Base-by-base conservation (phyloP, 2,888 invertebrate species). In the Chrysotoxum bicinctum region DNA sequence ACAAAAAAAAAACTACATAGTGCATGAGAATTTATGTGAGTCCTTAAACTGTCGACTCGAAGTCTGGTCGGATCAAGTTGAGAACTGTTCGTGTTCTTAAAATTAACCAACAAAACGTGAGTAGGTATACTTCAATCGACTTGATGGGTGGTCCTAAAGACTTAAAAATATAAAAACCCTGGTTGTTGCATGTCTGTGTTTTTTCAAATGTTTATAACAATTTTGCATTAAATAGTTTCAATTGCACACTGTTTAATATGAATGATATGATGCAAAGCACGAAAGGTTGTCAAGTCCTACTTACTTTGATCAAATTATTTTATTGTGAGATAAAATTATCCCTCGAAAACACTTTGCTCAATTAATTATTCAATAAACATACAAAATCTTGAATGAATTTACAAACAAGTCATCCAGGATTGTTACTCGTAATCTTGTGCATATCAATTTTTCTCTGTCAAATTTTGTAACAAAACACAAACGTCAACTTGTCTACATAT, bases 361-460 rank as follows among this genome's bases (percentile, higher is more conserved):
- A 43, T 62, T 43, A 62, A 64, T 64, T 45, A 45, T 45, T 64
- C 19, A 64, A 64, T 30, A 45, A 64, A 19, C 12, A 45, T 30
- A 16, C 14, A 30, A 50, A 8, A 19, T 64, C 45, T 64, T 64
- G n/a, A n/a, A 45, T 45, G 58, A 58, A 58, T 58, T 21, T 21
- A 35, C 12, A 58, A 64, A 30, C 43, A 45, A 45, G 45, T 43
- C 26, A 43, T 43, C n/a, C 43, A 5, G 16, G 16, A n/a, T 16
- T 30, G 62, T 43, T 26, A 26, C 7, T n/a, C n/a, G n/a, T 62
- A 64, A 64, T 64, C 64, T 64, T 45, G 45, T 45, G 64, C 16
- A 45, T 50, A 66, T 70, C 83, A 79, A 84, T 84, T 84, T 84
- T 56, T 84, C 83, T 74, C 64, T 68, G 79, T 75, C 79, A 75